phyloP scores from a whole-genome alignment of 2,888 invertebrate species.

The Artemia sinica region DNA sequence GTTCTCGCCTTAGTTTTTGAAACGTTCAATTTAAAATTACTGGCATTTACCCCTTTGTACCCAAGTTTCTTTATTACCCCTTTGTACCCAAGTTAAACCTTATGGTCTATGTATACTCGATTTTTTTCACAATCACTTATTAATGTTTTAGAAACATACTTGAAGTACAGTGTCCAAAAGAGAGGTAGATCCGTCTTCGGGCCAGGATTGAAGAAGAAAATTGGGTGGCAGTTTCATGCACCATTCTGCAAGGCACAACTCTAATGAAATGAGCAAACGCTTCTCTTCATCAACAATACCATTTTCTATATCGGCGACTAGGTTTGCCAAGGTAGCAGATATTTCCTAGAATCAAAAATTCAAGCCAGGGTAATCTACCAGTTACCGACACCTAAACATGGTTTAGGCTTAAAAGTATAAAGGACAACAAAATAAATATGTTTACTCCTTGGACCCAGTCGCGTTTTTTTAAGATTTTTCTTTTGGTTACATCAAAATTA shows the following conservation, averaged over 20 bases:
- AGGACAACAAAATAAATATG: background rate
- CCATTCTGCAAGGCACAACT: slow-evolving; percentile 82
- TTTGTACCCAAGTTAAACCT: too few relatives aligned
- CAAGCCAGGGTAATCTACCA: too few relatives aligned
- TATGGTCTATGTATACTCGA: too few relatives aligned
- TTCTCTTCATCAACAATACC: slow-evolving; percentile 40
- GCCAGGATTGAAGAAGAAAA: slow-evolving; percentile 26
- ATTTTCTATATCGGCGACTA: slow-evolving; percentile 30
- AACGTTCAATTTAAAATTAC: too few relatives aligned
- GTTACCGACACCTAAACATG: background rate
- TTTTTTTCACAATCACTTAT: background rate
- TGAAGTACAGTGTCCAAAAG: slow-evolving; percentile 25
- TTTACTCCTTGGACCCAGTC: slow-evolving; percentile 22
- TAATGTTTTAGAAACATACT: slow-evolving; percentile 27
- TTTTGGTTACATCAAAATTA: too few relatives aligned
- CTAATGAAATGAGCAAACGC: slow-evolving; percentile 56
- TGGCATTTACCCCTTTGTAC: too few relatives aligned
- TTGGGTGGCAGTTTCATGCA: slow-evolving; percentile 55
- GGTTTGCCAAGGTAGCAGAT: slow-evolving; percentile 37
- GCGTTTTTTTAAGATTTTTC: too few relatives aligned
- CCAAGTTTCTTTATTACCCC: too few relatives aligned
- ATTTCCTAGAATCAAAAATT: slow-evolving; percentile 32
- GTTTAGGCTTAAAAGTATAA: background rate
- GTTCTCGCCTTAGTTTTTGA: too few relatives aligned
- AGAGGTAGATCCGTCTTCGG: slow-evolving; percentile 2